Evolutionary conservation across 2,797 vertebrate genomes (phyloP), one percentile per base, ranked within the genome.

Genomic region (Enteromius viviparus): DNA sequence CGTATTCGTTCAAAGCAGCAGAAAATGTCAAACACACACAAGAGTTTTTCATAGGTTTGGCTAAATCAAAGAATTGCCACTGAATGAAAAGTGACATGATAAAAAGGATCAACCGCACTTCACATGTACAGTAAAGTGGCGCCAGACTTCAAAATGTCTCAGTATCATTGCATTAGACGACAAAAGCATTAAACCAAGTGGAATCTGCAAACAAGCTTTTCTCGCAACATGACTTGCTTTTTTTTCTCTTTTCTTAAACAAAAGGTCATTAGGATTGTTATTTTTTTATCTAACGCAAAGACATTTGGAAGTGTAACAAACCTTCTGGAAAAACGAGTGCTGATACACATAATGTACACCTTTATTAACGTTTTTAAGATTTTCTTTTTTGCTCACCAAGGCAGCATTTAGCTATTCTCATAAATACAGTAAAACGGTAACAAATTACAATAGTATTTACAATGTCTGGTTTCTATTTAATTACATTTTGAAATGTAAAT

Each of bases 1-100:
- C 69, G 49, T 34, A 62, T 78, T 84, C 45, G 55, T 78, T 87
- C 68, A 40, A 53, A 15, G 51, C 62, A 83, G 70, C 76, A 85
- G 62, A 64, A 80, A 64, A 85, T 55, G 69, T 72, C 68, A 81
- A 80, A 87, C 40, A 76, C 76, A 80, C 76, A 88, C 76, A 87
- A 87, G 64, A 71, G 42, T 45, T 65, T 66, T 21, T 68, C 79
- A 79, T 40, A 69, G 45, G 23, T 74, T 40, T 66, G 40, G 78
- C 42, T 21, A 11, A 26, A 23, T 47, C 29, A 82, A 21, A 45
- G 34, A 42, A 49, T 4, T 53, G 3, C 23, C 21, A 58, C 37
- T 40, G 37, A 40, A 40, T 40, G 37, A 58, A 58, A 60, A 26
- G 42, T 78, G 76, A 47, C n/a, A 72, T 49, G 45, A 51, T 17